These are phyloP conservation scores for Siniperca undulata DNA, from an alignment of 2,797 vertebrate genomes.

Conservation along the genomic window DNA sequence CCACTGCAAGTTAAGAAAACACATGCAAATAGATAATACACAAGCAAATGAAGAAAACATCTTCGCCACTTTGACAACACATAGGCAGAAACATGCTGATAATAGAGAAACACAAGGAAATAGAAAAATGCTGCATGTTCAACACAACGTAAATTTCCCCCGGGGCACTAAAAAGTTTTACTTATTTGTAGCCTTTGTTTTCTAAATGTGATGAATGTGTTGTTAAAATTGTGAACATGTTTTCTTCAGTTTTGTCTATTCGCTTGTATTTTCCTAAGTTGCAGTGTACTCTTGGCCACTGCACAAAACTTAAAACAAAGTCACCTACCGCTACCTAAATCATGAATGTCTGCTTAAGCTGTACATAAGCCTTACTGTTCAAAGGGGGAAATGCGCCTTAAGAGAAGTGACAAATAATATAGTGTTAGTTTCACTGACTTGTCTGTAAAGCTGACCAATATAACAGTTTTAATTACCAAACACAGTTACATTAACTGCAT, in stretches of 20 bases:
- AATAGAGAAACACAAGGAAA: neutral
- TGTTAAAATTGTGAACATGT: neutral
- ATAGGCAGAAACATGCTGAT: neutral
- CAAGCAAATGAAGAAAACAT: neutral
- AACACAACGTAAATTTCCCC: neutral
- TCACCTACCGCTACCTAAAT: neutral
- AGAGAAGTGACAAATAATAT: neutral
- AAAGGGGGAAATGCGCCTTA: neutral
- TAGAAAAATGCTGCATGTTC: neutral
- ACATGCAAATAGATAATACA: neutral
- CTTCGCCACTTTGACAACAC: neutral
- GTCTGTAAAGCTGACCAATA: slow-evolving; percentile 12
- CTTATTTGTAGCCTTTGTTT: neutral
- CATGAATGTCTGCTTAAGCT: neutral
- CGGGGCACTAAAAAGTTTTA: neutral
- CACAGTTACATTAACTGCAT: neutral
- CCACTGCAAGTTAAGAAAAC: neutral
- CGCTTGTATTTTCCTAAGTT: slow-evolving; percentile 3
- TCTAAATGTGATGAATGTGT: neutral
- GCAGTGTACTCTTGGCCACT: neutral
- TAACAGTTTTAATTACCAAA: neutral
- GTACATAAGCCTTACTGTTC: neutral
- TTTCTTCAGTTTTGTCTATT: neutral
- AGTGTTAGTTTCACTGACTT: neutral
- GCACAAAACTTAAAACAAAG: neutral